Evolutionary conservation across 2,888 invertebrate species (phyloP).

Genomic region (Drosophila parthenogenetica): DNA sequence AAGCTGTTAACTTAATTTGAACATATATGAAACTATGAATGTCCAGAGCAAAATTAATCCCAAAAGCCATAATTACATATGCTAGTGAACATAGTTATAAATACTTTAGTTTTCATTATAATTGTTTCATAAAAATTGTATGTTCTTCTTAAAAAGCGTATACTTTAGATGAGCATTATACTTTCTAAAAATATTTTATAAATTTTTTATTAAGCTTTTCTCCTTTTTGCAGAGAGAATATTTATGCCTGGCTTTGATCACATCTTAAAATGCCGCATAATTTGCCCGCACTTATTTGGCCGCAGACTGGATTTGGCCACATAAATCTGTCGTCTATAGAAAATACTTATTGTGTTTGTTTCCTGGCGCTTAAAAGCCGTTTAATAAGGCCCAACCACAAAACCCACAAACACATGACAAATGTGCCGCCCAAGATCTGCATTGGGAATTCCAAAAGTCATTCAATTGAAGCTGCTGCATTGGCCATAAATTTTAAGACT

Average conservation of each 20-base stretch:
- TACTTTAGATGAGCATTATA: too few species aligned
- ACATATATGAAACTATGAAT: too few species aligned
- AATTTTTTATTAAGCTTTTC: too few species aligned
- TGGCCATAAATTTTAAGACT: constrained; percentile 61
- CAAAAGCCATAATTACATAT: too few species aligned
- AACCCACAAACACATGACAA: constrained; percentile 69
- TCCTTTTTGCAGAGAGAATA: neutral
- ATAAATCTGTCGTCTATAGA: constrained; percentile 68
- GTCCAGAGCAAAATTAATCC: too few species aligned
- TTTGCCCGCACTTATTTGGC: constrained; percentile 44
- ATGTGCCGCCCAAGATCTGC: constrained; percentile 58
- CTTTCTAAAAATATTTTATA: too few species aligned
- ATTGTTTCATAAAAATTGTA: too few species aligned
- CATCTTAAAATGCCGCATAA: constrained; percentile 59
- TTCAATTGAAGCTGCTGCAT: constrained; percentile 55
- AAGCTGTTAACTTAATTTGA: neutral
- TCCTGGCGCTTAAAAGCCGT: constrained; percentile 73
- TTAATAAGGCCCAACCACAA: constrained; percentile 73
- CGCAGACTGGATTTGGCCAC: constrained; percentile 32
- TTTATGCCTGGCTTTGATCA: neutral
- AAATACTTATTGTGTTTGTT: constrained; percentile 49
- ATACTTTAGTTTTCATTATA: too few species aligned
- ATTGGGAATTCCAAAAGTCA: constrained; percentile 27
- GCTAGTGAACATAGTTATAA: too few species aligned
- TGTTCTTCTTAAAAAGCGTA: too few species aligned